A percentile compares a stretch with the other conserved stretches of the same genome.
Evolutionary conservation across 1,140 invertebrate species (phyloP).

Genomic region (Magallana ariakensis): DNA sequence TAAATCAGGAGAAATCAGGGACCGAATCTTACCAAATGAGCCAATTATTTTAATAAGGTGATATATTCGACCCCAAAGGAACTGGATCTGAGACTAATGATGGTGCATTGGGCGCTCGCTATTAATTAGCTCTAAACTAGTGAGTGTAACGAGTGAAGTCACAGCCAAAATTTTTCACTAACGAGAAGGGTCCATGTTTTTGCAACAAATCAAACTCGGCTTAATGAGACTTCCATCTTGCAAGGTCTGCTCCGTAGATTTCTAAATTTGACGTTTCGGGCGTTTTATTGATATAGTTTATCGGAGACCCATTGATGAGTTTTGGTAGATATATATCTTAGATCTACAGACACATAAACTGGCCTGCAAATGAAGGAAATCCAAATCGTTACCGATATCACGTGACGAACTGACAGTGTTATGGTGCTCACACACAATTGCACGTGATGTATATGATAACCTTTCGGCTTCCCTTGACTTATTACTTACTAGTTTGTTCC

Average conservation of each 20-base stretch:
- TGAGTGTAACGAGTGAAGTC: slow-evolving; percentile 22
- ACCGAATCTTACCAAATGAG: slow-evolving; percentile 8
- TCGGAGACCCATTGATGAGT: not conserved
- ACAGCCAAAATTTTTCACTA: slow-evolving; percentile 30
- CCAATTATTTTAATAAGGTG: slow-evolving; percentile 35
- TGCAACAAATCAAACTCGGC: slow-evolving; percentile 3
- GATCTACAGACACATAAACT: slow-evolving; percentile 29
- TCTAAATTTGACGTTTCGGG: not conserved
- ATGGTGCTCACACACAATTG: not conserved
- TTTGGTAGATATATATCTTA: not conserved
- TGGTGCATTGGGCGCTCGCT: slow-evolving; percentile 19
- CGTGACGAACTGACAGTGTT: not conserved
- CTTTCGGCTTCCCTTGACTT: too few relatives aligned
- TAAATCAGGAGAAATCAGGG: slow-evolving; percentile 27
- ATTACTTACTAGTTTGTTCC: too few relatives aligned
- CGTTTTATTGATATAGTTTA: slow-evolving; percentile 21
- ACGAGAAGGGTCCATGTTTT: slow-evolving; percentile 28
- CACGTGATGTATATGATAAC: not conserved
- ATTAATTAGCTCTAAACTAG: slow-evolving; percentile 20
- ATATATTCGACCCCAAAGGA: slow-evolving; percentile 25
- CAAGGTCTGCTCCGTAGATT: not conserved
- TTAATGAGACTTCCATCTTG: slow-evolving; percentile 26
- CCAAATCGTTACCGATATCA: slow-evolving; percentile 7
- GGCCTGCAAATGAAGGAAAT: not conserved
- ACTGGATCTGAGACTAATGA: slow-evolving; percentile 23